A percentile compares a stretch with the other conserved stretches of the same genome.
Conservation (phyloP, 2,797 vertebrate genomes). For the Scleropages formosus region DNA sequence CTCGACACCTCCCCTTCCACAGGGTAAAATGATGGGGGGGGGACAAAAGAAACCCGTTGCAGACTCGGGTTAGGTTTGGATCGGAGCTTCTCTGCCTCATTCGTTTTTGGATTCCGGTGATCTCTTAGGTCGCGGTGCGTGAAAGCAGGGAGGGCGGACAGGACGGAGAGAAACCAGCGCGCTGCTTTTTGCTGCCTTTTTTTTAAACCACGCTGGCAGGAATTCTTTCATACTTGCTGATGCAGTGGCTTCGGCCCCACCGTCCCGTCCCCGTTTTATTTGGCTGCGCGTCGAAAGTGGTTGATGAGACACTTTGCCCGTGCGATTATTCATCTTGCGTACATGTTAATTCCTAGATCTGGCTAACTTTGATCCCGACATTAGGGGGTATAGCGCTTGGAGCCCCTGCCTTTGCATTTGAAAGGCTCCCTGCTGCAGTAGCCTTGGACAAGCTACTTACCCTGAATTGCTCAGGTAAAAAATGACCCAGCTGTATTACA, state of each 20-base stretch:
- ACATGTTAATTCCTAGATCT: not conserved
- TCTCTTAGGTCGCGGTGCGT: not conserved
- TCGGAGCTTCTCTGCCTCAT: not conserved
- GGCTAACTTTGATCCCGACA: too few relatives aligned
- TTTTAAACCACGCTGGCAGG: too few relatives aligned
- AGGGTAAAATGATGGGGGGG: not conserved
- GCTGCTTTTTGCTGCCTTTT: not conserved
- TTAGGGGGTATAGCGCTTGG: too few relatives aligned
- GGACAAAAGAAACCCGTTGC: not conserved
- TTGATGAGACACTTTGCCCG: not conserved
- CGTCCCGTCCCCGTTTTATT: too few relatives aligned
- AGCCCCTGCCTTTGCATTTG: too few relatives aligned
- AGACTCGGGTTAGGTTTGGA: not conserved
- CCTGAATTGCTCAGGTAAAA: too few relatives aligned
- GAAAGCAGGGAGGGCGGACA: not conserved
- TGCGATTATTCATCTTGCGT: not conserved
- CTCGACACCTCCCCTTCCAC: not conserved
- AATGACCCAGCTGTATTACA: too few relatives aligned
- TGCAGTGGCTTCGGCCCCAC: not conserved
- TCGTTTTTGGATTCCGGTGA: not conserved
- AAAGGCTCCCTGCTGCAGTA: not conserved
- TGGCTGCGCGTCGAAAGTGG: not conserved
- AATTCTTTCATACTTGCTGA: not conserved
- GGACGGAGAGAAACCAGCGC: not conserved
- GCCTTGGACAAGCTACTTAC: not conserved